Evolutionary conservation across 1,140 invertebrate genomes (phyloP), one percentile per base, ranked within the genome.

Genomic region (Tetraneura akinire): DNA sequence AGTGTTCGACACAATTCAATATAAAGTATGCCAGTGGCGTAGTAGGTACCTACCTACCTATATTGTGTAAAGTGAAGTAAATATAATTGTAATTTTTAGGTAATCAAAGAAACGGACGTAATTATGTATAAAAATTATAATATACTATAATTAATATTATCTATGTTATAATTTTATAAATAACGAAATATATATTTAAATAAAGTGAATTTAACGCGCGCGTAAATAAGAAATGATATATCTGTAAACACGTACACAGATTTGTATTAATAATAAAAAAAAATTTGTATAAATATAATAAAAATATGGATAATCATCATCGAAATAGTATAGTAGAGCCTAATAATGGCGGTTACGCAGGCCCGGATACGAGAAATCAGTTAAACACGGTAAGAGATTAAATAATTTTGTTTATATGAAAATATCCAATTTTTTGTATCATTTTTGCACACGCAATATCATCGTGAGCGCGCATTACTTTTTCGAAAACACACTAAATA

Each of bases 321-420:
- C 73, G 73, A 16, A 76, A 23, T 76, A 76, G 73, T 32, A 37
- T 60, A 11, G 2, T 76, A 76, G 73, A 76, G 13, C 73, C 73
- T 1, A 18, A 37, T 8, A n/a, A n/a, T 9, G 73, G 73, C 1
- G 32, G 53, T 76, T 76, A 76, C 14, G 66, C 32, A 37, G 32
- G 16, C 23, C 23, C 66, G 45, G 66, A 70, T 13, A 60, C 73
- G n/a, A 76, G 73, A 76, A 76, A 10, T 55, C 73, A 60, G 21
- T 45, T 76, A 21, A 76, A 76, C 9, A 76, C 53, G 73, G 73
- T 76, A 76, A 76, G 73, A 76, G 23, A 57, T 53, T 66, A 14
- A 66, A 66, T 66, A 66, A 42, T 66, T 42, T 66, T 32, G 9
- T 47, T 47, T 47, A 47, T 11, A 47, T 10, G 1, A 4, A 4